phyloP scores from a whole-genome alignment of 2,888 invertebrate species.

The Scelioninae gen. 2 region DNA sequence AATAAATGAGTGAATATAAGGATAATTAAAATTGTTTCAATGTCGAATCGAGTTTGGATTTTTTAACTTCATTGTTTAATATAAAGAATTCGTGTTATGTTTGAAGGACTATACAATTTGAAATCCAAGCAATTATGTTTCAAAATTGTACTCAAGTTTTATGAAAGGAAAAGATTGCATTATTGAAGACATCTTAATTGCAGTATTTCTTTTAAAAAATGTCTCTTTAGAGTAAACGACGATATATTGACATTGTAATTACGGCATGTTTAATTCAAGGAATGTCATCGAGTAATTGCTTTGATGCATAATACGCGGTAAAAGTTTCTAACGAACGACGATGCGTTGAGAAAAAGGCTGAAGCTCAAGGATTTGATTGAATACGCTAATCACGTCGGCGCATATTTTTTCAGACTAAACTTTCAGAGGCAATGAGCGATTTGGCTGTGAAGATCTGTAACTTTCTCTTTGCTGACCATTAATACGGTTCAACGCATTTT shows the following conservation, averaged over 20 bases:
- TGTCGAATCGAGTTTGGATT: no score
- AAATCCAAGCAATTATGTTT: no score
- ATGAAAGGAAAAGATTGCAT: no score
- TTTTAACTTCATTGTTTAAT: no score
- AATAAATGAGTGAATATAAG: no score
- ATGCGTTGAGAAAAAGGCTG: conserved; percentile 13
- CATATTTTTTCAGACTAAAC: conserved; percentile 3
- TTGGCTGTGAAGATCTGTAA: no score
- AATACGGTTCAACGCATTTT: no score
- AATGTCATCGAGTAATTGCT: conserved; percentile 37
- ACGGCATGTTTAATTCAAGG: conserved; percentile 45
- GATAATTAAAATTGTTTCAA: no score
- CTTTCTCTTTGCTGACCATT: no score
- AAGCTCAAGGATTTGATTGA: conserved; percentile 26
- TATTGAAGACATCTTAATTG: conserved; percentile 21
- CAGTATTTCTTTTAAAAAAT: conserved; percentile 28
- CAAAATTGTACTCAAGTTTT: no score
- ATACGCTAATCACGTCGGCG: conserved; percentile 7
- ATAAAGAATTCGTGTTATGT: no score
- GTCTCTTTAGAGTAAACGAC: conserved; percentile 24
- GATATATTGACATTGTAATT: conserved; percentile 27
- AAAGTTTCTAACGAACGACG: conserved; percentile 33
- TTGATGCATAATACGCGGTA: conserved; percentile 34
- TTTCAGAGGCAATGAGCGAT: not conserved
- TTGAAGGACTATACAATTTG: no score